Conservation (phyloP, 2,797 vertebrate species). For the Takifugu ocellatus region DNA sequence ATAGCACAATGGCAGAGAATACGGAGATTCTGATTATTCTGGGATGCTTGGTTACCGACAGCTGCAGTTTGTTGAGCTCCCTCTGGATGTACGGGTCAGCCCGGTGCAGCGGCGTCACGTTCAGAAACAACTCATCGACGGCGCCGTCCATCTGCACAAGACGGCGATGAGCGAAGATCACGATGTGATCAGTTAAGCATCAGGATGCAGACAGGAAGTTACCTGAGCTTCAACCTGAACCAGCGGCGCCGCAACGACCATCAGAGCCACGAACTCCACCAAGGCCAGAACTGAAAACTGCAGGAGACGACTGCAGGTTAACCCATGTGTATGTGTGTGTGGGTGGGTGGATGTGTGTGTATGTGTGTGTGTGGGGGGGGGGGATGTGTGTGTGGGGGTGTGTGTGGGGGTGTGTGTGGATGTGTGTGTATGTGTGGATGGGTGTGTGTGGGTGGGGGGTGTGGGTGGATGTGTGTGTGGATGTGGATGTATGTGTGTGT, state of each 20-base stretch:
- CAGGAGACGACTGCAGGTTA: neutral
- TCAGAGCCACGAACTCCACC: constrained; percentile 64
- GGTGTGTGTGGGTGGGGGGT: too few species aligned
- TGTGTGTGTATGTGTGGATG: too few species aligned
- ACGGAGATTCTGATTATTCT: neutral
- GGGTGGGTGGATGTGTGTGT: constrained; percentile 11
- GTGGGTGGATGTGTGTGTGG: too few species aligned
- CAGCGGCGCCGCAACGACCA: constrained; percentile 57
- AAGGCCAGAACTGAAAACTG: constrained; percentile 60
- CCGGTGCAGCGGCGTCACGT: constrained; percentile 54
- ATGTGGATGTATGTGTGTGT: constrained; percentile 7
- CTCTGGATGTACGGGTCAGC: constrained; percentile 29
- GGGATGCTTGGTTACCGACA: constrained; percentile 28
- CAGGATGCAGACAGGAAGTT: neutral
- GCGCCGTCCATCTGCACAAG: constrained; percentile 42
- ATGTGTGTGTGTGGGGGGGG: too few species aligned
- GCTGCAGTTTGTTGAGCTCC: constrained; percentile 53
- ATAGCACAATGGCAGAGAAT: neutral
- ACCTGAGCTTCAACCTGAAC: constrained; percentile 59
- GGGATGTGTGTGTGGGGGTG: neutral
- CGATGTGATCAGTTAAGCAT: neutral
- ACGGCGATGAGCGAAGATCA: neutral
- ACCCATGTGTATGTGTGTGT: constrained; percentile 1
- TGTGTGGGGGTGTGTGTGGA: neutral
- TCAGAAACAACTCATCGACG: constrained; percentile 54